Percentiles rank a stretch among this genome's conserved stretches.
Evolutionary conservation across 2,113 vertebrate species (phyloP).

Genomic region (Siniperca knerii): DNA sequence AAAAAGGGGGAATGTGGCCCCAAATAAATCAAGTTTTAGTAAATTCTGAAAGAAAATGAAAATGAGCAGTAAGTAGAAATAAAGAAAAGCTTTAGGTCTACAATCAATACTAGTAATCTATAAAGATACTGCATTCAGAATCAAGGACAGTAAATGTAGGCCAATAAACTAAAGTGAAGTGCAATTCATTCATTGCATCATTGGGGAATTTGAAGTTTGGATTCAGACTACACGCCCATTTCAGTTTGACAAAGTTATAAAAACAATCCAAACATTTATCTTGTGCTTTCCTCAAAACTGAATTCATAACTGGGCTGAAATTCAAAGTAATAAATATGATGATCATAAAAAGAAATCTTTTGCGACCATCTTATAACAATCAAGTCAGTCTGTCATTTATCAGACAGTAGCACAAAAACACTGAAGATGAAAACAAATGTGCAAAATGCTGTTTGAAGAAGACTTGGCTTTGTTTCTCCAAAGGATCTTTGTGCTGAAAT

Average conservation of each 20-base stretch:
- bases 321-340: constrained; percentile 39
- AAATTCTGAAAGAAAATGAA: background rate
- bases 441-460: constrained; percentile 69
- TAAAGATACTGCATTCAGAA: constrained; percentile 24
- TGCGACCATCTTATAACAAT: constrained; percentile 31
- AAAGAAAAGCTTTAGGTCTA: background rate
- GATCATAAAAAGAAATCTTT: background rate
- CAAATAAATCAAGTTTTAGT: constrained; percentile 19
- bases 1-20: constrained; percentile 10
- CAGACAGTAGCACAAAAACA: constrained; percentile 16
- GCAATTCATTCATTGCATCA: background rate
- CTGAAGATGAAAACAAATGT: constrained; percentile 60
- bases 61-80: constrained; percentile 12
- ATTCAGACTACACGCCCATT: background rate
- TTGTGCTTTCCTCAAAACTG: constrained; percentile 5
- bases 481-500: constrained; percentile 27
- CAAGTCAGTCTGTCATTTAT: constrained; percentile 9
- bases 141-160: background rate
- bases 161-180: constrained; percentile 30
- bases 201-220: constrained; percentile 15
- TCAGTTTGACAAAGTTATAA: background rate
- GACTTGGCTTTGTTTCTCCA: background rate
- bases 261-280: constrained; percentile 1
- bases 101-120: constrained; percentile 3
- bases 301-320: constrained; percentile 18